Conservation (phyloP, 2,888 invertebrate species). For the Temnothorax unifasciatus region DNA sequence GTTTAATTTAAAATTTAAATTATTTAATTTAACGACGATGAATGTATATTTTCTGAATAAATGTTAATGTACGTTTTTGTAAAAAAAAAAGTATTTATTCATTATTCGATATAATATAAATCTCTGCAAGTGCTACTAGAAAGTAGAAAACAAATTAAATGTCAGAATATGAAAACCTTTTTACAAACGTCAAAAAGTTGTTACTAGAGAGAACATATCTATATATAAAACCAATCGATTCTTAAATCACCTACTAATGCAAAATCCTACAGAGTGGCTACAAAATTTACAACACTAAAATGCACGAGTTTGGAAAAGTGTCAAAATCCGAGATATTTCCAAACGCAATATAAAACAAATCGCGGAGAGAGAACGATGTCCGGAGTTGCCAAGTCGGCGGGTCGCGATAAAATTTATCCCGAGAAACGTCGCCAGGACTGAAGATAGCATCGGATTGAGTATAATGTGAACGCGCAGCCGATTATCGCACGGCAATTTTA, state of each 20-base stretch:
- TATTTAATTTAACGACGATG: not conserved
- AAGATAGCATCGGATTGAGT: slow-evolving; percentile 4
- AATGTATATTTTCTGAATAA: not conserved
- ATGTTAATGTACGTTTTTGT: not conserved
- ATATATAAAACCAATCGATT: not conserved
- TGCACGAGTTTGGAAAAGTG: not conserved
- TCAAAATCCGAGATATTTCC: slow-evolving; percentile 14
- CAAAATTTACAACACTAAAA: not conserved
- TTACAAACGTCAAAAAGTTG: not conserved
- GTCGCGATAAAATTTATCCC: slow-evolving; percentile 20
- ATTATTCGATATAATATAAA: slow-evolving; percentile 1
- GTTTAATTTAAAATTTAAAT: not conserved
- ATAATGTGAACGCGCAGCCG: slow-evolving; percentile 22
- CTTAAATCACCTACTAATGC: not conserved
- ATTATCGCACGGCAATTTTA: slow-evolving; percentile 58
- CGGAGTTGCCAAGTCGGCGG: slow-evolving; percentile 2
- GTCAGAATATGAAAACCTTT: not conserved
- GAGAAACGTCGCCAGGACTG: not conserved
- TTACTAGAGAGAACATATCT: not conserved
- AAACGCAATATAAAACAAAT: slow-evolving; percentile 32
- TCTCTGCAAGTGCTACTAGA: not conserved
- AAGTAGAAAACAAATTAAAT: not conserved
- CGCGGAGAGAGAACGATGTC: not conserved
- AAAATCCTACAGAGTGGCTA: not conserved
- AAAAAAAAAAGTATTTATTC: not conserved